phyloP scores from a whole-genome alignment of 1,140 invertebrate species.

The Drosophila auraria region DNA sequence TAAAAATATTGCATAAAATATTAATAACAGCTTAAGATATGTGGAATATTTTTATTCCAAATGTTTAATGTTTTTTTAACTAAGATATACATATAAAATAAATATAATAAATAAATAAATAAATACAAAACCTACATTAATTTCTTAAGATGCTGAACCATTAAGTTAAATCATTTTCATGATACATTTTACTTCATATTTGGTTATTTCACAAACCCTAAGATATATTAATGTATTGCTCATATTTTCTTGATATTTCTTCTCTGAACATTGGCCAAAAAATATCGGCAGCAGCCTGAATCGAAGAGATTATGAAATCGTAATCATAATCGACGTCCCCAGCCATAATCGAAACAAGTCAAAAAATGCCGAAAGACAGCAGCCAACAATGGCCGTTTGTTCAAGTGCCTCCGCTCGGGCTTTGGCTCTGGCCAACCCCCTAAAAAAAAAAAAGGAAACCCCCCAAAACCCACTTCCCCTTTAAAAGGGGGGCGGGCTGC shows the following conservation, averaged over 20 bases:
- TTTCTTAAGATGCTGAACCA: too few species aligned
- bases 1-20: too few species aligned
- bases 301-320: constrained; percentile 79
- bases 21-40: too few species aligned
- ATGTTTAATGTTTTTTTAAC: too few species aligned
- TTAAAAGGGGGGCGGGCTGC: constrained; percentile 10
- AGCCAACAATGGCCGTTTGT: constrained; percentile 63
- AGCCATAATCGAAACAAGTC: constrained; percentile 76
- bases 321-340: constrained; percentile 29
- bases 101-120: too few species aligned
- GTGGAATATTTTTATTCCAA: too few species aligned
- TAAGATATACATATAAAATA: too few species aligned
- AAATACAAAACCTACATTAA: too few species aligned
- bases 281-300: constrained; percentile 21
- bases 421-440: constrained; percentile 23
- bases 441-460: constrained; percentile 3
- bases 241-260: background rate
- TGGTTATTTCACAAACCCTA: background rate
- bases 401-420: constrained; percentile 43
- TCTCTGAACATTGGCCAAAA: constrained; percentile 18
- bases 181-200: too few species aligned
- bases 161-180: too few species aligned
- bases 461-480: constrained; percentile 5
- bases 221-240: background rate
- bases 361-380: constrained; percentile 69